Evolutionary conservation across 2,888 invertebrate species (phyloP).

Genomic region (Elmis aenea): DNA sequence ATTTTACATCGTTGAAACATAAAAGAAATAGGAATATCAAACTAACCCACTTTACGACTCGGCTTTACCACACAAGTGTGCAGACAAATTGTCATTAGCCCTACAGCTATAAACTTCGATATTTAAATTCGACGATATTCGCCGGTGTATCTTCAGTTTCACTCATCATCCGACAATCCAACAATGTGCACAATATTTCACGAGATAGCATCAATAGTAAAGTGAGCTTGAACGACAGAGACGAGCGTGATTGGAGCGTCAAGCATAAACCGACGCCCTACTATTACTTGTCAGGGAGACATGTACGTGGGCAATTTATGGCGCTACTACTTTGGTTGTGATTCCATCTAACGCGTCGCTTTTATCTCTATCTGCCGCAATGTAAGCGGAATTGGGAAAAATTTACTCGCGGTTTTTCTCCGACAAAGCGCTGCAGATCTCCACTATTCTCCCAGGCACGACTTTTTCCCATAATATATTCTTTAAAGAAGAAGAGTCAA

Average conservation of each 20-base stretch:
- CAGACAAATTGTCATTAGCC: constrained; percentile 16
- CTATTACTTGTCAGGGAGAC: constrained; percentile 23
- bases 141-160: constrained; percentile 15
- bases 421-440: constrained; percentile 18
- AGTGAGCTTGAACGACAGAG: constrained; percentile 19
- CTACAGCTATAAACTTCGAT: constrained; percentile 10
- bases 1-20: no score
- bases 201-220: constrained; percentile 17
- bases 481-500: constrained; percentile 13
- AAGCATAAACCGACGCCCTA: constrained; percentile 22
- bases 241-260: constrained; percentile 22
- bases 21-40: no score
- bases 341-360: constrained; percentile 20
- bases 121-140: constrained; percentile 8
- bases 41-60: no score
- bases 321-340: constrained; percentile 19
- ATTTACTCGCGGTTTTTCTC: constrained; percentile 17
- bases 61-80: no score
- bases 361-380: constrained; percentile 21
- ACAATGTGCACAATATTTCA: constrained; percentile 18
- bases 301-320: constrained; percentile 24
- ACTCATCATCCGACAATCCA: constrained; percentile 18
- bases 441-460: constrained; percentile 13
- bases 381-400: constrained; percentile 15
- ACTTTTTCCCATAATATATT: constrained; percentile 20